Base-by-base conservation (phyloP, 2,888 invertebrate genomes). In the Catotricha subobsoleta region DNA sequence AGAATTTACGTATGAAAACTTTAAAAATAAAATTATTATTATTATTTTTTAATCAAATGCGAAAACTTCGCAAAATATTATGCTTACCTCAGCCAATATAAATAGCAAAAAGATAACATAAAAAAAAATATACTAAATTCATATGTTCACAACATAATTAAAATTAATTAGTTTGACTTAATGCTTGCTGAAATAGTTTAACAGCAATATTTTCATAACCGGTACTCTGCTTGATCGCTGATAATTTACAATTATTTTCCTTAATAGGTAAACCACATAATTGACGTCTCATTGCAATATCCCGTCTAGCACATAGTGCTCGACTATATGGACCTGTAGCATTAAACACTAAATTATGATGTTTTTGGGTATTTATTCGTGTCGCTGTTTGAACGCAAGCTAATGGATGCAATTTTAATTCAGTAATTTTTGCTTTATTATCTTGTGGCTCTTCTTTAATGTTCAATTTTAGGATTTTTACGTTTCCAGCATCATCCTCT, bases 301-400 rank as follows among this genome's bases (percentile, higher is more conserved):
- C 88, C 40, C 79, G 68, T 15, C 86, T 68, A 7, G 87, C 84
- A 49, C 81, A 81, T 37, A 87, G 59, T 0, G 84, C 87, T 13
- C 81, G 68, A 21, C 81, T 76, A 51, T 74, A 77, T 33, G 76
- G 75, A 40, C 82, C 83, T 15, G 82, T 82, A 33, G 80, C 72
- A 52, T 75, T 75, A 45, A 73, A 71, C 47, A 86, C 68, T 3
- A 81, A 53, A 36, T 65, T 66, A 38, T 70, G 71, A 10, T 76
- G 67, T 44, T 74, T 68, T n/a, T 68, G 67, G 45, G 67, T 66
- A 19, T 71, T 65, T 46, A 72, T 69, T 42, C 72, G 63, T 37
- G 71, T 62, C 1, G 75, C 72, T 43, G 76, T 74, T 65, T 80
- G 69, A 27, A 69, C 63, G 18, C 59, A 57, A 2, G 65, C 64